Base-by-base conservation (phyloP, 1,140 invertebrate species). In the Scaptomyza hsui region DNA sequence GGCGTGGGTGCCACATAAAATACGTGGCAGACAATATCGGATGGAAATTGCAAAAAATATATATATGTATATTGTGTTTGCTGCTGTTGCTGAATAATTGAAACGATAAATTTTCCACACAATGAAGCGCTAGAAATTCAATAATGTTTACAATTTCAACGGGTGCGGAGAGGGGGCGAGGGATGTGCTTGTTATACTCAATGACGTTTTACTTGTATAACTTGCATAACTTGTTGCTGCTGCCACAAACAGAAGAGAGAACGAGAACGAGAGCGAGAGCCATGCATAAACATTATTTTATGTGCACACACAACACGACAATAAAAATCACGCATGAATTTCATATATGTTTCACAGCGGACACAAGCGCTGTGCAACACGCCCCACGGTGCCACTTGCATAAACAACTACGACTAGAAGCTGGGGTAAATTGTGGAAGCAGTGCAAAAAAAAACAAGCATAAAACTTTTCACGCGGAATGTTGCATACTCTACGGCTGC, bases 321-420 rank as follows among this genome's bases (percentile, higher is more conserved):
- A 82, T 86, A 86, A 86, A 86, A 86, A 86, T 86, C 82, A 86
- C 81, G 81, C 81, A 86, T 86, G 81, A 81, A 69, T 88, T 86
- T 88, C 78, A 86, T 81, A 65, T 75, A 60, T 29, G 26, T 29
- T 72, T 74, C 68, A 77, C 75, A 78, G 78, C 61, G 69, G 62
- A 72, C 41, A 65, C 19, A 19, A 67, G 32, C 51, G 35, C 24
- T 4, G 2, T 16, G 48, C 42, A 29, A 61, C 55, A 49, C 21
- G 48, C 42, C 59, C 59, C 72, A 60, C 55, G 32, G 51, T 71
- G 69, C 52, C 78, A 81, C 81, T 88, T 88, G 81, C 82, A 86
- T 81, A 82, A 71, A 62, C 77, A 76, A 80, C 77, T 21, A 29
- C 32, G 26, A 47, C 55, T 52, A 63, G 61, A 49, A n/a, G 48